These are phyloP conservation scores for Oxytorus armatus DNA, from an alignment of 2,888 invertebrate species.

Conservation along the genomic window DNA sequence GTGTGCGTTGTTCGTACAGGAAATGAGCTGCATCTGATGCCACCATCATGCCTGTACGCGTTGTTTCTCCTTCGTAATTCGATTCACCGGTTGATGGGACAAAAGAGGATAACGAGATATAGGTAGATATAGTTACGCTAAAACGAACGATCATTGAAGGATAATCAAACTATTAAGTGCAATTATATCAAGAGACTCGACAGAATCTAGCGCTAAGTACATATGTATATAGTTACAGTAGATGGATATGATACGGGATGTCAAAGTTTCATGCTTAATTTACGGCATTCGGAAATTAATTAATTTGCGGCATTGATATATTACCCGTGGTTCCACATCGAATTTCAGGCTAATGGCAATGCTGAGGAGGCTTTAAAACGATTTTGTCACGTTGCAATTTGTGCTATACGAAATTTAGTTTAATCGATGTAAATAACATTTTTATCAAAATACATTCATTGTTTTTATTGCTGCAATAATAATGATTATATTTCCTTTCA, in stretches of 20 bases:
- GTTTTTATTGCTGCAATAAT: background rate
- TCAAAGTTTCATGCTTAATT: background rate
- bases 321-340: background rate
- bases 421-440: background rate
- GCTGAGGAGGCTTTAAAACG: too few species aligned
- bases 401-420: too few species aligned
- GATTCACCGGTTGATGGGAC: conserved; percentile 40
- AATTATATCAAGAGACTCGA: too few species aligned
- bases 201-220: too few species aligned
- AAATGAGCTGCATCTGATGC: conserved; percentile 28
- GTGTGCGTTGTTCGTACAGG: conserved; percentile 19
- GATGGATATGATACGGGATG: background rate
- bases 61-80: conserved; percentile 44
- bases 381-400: background rate
- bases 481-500: background rate
- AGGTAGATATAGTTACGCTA: background rate
- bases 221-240: too few species aligned
- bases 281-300: background rate
- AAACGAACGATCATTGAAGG: background rate
- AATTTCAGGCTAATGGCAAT: background rate
- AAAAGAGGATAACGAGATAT: background rate
- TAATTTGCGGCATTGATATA: background rate
- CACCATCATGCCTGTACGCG: conserved; percentile 10
- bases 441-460: background rate
- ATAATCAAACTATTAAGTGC: too few species aligned